Percentiles rank a stretch among this genome's conserved stretches.
Conservation (phyloP, 2,888 invertebrate species). For the Maniola hyperantus region DNA sequence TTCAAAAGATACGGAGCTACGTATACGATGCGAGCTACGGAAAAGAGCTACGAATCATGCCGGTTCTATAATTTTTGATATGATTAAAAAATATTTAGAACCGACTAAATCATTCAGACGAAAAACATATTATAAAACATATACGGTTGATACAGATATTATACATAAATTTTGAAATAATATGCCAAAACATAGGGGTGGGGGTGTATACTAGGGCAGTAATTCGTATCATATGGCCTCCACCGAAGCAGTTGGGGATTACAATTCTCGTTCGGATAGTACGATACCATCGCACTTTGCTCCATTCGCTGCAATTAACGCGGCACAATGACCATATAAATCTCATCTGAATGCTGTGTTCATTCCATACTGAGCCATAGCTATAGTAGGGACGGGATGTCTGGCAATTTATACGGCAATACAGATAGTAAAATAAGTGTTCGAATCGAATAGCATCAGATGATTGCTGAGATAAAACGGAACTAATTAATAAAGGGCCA, state of each 20-base stretch:
- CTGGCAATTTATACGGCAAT: conserved; percentile 28
- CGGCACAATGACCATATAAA: conserved; percentile 79
- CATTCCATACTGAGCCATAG: conserved; percentile 61
- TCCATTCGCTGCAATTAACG: conserved; percentile 78
- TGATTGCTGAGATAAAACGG: conserved; percentile 47
- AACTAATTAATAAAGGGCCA: conserved; percentile 54
- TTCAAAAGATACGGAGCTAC: no score
- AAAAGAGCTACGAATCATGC: no score
- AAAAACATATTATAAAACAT: background rate
- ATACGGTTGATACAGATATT: background rate
- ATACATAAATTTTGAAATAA: conserved; percentile 15
- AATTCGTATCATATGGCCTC: conserved; percentile 40
- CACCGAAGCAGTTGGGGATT: conserved; percentile 55
- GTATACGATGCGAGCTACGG: no score
- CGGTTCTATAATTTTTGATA: no score
- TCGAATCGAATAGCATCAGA: conserved; percentile 19
- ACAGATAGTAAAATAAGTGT: conserved; percentile 30
- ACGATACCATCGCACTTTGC: conserved; percentile 74
- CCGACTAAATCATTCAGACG: background rate
- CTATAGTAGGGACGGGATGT: conserved; percentile 33
- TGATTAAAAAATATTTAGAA: background rate
- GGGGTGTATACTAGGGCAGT: conserved; percentile 26
- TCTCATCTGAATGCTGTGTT: conserved; percentile 70
- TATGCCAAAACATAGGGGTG: conserved; percentile 5
- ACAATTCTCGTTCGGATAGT: conserved; percentile 69